phyloP scores from a whole-genome alignment of 2,113 vertebrate species.

The Mola mola region DNA sequence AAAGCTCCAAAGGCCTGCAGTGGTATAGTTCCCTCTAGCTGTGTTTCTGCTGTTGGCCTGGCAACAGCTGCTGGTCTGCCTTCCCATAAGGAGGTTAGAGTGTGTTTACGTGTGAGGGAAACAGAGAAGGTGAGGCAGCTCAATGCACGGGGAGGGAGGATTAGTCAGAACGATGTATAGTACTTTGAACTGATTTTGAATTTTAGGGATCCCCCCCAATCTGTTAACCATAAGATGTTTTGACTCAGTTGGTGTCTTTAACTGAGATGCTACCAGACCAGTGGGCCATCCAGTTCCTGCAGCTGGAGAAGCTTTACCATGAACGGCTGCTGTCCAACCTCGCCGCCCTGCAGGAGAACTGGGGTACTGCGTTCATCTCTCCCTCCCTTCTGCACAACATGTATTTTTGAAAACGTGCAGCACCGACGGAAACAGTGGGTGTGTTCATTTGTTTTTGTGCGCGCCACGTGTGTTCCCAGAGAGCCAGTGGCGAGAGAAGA shows the following conservation, averaged over 20 bases:
- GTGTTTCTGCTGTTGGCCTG: constrained; percentile 56
- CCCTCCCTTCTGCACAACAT: not conserved
- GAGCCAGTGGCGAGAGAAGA: constrained; percentile 82
- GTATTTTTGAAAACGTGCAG: not conserved
- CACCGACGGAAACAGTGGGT: not conserved
- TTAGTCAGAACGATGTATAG: too few relatives aligned
- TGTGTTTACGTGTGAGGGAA: constrained; percentile 11
- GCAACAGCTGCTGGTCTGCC: constrained; percentile 23
- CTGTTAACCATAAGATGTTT: not conserved
- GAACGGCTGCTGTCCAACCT: constrained; percentile 93
- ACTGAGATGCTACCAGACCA: constrained; percentile 84
- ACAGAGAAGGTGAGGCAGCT: not conserved
- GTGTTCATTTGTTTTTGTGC: not conserved
- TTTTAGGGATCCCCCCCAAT: too few relatives aligned
- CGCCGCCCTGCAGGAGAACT: constrained; percentile 88
- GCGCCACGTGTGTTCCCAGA: constrained; percentile 79
- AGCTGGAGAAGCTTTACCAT: constrained; percentile 93
- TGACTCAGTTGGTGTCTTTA: constrained; percentile 75
- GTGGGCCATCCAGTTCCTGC: constrained; percentile 92
- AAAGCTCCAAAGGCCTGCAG: constrained; percentile 22
- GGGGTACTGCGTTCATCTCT: constrained; percentile 85
- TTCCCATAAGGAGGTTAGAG: not conserved
- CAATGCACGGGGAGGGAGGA: not conserved
- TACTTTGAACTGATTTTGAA: too few relatives aligned
- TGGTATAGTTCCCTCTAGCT: constrained; percentile 46